Conservation (phyloP, 2,888 invertebrate species). For the Emmelina monodactyla region DNA sequence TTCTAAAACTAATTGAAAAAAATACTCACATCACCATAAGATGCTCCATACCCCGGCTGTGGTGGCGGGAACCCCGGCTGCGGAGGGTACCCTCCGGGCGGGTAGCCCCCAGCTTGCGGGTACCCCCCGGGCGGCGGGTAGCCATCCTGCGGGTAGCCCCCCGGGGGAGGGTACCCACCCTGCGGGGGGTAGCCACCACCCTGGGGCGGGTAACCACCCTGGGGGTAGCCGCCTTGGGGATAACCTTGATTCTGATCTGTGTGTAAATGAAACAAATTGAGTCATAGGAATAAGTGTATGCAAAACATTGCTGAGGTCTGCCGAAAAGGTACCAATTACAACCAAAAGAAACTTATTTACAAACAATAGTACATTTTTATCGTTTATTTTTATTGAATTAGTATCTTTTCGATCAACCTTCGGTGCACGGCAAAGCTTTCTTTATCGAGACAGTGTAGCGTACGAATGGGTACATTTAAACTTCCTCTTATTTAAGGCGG, state of each 20-base stretch:
- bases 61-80: conserved; percentile 36
- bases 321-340: neutral
- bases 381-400: too few relatives aligned
- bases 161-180: conserved; percentile 37
- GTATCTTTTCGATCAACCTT: too few relatives aligned
- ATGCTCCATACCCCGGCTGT: conserved; percentile 31
- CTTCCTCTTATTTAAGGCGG: too few relatives aligned
- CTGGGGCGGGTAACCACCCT: conserved; percentile 40
- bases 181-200: conserved; percentile 14
- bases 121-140: conserved; percentile 36
- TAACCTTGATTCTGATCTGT: conserved; percentile 48
- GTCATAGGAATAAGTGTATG: neutral
- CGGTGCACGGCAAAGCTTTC: too few relatives aligned
- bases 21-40: conserved; percentile 43
- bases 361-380: neutral
- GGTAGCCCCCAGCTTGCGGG: conserved; percentile 28
- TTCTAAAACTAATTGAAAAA: neutral
- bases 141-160: conserved; percentile 32
- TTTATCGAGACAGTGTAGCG: too few relatives aligned
- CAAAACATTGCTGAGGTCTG: neutral
- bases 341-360: too few relatives aligned
- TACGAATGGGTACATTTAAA: too few relatives aligned
- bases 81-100: conserved; percentile 12
- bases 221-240: conserved; percentile 37
- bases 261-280: neutral